A percentile compares a stretch with the other conserved stretches of the same genome.
Conservation (phyloP, 2,797 vertebrate genomes). For the Eospalax fontanierii region DNA sequence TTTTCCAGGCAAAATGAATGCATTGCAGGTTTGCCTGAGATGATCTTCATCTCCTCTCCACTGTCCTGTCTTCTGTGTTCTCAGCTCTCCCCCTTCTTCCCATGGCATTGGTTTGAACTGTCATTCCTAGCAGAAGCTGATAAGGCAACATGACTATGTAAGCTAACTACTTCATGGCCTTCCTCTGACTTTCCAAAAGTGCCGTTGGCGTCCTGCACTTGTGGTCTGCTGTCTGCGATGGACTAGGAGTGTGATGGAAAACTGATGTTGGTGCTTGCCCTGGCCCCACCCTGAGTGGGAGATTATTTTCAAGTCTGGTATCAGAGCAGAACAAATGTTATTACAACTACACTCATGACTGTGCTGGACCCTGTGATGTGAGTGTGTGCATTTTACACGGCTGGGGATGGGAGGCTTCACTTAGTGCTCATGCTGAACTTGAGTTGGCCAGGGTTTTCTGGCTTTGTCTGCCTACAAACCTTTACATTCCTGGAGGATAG, state of each 20-base stretch:
- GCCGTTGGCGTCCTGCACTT: background rate
- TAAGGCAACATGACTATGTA: background rate
- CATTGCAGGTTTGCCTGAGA: background rate
- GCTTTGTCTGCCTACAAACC: background rate
- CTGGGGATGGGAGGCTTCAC: background rate
- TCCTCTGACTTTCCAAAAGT: background rate
- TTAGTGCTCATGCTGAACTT: background rate
- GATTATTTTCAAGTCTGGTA: background rate
- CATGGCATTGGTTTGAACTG: background rate
- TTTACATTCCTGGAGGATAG: background rate
- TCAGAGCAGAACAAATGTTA: background rate
- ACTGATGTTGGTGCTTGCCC: background rate
- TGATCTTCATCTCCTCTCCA: conserved; percentile 22
- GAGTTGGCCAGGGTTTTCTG: background rate
- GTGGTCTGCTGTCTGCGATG: background rate
- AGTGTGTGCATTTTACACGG: background rate
- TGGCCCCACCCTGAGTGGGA: background rate
- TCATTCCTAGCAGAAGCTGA: background rate
- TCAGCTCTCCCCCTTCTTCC: background rate
- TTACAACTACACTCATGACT: background rate
- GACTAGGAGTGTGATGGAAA: background rate
- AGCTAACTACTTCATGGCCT: background rate
- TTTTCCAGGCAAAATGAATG: background rate
- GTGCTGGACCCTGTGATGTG: background rate
- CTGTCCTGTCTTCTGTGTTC: background rate